Evolutionary conservation across 1,140 invertebrate species (phyloP).

Genomic region (Drosophila pallidifrons): DNA sequence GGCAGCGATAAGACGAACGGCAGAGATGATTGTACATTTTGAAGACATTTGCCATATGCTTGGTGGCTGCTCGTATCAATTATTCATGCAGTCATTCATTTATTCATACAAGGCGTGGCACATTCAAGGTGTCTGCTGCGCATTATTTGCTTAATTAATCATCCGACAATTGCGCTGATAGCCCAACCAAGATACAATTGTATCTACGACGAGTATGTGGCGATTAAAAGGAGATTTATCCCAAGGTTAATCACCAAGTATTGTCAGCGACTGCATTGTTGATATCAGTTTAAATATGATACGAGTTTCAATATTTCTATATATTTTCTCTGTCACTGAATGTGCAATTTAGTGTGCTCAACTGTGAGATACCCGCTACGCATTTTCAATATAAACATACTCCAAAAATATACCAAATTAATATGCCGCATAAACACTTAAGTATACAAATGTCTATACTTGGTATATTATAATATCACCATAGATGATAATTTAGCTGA

Average conservation of each 20-base stretch:
- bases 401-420: no score
- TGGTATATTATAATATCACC: no score
- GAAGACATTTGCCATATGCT: conserved; percentile 51
- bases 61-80: conserved; percentile 59
- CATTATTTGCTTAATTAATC: conserved; percentile 72
- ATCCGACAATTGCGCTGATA: conserved; percentile 71
- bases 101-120: conserved; percentile 60
- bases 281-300: no score
- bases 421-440: no score
- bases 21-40: conserved; percentile 66
- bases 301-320: no score
- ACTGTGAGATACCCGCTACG: no score
- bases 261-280: neutral
- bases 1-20: conserved; percentile 43
- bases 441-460: no score
- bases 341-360: no score
- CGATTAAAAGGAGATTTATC: conserved; percentile 2
- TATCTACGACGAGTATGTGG: conserved; percentile 12
- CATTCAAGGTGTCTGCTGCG: conserved; percentile 47
- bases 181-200: conserved; percentile 41
- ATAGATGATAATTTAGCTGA: no score
- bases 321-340: no score
- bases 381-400: no score
- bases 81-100: conserved; percentile 71
- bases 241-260: conserved; percentile 1